A percentile compares a stretch with the other conserved stretches of the same genome.
Conservation (phyloP, 2,888 invertebrate genomes). For the Zelleria hepariella region DNA sequence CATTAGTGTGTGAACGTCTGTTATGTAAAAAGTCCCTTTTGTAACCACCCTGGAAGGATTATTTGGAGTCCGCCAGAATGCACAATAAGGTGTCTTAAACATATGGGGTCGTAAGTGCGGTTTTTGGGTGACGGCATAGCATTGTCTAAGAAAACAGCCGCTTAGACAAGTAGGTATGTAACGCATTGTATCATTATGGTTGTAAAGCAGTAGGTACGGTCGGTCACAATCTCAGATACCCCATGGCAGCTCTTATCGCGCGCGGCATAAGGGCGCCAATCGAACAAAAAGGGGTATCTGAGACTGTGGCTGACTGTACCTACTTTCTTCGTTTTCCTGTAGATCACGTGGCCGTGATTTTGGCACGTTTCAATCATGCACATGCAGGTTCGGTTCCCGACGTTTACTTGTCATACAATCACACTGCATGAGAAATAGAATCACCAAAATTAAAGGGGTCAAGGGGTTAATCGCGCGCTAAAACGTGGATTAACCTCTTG, state of each 20-base stretch:
- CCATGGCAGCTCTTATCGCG: too few species aligned
- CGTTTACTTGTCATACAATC: too few species aligned
- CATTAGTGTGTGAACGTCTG: conserved; percentile 30
- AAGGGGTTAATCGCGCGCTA: too few species aligned
- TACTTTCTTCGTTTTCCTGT: not conserved
- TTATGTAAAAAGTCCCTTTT: conserved; percentile 25
- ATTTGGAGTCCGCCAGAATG: conserved; percentile 13
- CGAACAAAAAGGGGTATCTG: too few species aligned
- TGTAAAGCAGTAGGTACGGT: not conserved
- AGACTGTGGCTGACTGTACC: too few species aligned
- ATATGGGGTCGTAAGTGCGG: not conserved
- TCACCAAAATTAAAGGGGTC: too few species aligned
- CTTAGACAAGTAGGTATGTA: not conserved
- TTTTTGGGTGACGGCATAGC: not conserved
- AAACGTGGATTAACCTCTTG: too few species aligned
- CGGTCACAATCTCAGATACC: too few species aligned
- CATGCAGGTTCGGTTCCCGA: too few species aligned
- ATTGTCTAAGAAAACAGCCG: not conserved
- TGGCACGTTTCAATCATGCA: not conserved
- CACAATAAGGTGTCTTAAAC: not conserved
- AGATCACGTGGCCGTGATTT: not conserved
- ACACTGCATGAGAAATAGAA: too few species aligned
- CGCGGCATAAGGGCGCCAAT: too few species aligned
- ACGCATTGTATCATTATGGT: not conserved
- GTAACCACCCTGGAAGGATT: conserved; percentile 26